Conservation (phyloP, 2,113 vertebrate species). For the Balaeniceps rex region DNA sequence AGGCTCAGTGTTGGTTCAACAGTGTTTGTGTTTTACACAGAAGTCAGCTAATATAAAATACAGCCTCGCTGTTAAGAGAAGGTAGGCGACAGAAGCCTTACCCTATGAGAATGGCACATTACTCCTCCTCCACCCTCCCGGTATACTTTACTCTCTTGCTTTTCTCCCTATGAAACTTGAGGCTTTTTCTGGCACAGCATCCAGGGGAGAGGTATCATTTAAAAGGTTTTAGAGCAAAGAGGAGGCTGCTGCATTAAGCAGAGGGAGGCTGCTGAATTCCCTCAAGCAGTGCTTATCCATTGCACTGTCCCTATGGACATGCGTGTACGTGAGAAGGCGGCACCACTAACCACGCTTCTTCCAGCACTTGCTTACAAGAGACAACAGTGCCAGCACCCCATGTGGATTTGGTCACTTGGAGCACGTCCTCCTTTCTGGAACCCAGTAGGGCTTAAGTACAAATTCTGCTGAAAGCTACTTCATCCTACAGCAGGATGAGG, state of each 20-base stretch:
- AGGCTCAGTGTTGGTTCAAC: background rate
- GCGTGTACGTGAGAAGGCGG: background rate
- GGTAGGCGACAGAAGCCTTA: background rate
- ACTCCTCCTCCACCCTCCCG: background rate
- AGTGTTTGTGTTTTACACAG: background rate
- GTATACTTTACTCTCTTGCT: background rate
- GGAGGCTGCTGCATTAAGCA: background rate
- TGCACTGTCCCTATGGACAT: background rate
- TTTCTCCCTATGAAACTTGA: background rate
- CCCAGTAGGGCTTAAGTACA: background rate
- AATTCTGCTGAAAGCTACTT: background rate
- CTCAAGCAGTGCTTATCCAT: background rate
- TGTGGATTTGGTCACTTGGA: accelerated
- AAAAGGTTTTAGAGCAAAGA: background rate
- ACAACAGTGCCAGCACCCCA: background rate
- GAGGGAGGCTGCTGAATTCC: background rate
- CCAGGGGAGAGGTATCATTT: background rate
- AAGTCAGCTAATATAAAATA: background rate
- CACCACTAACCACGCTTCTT: background rate
- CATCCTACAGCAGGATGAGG: background rate
- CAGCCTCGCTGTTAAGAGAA: background rate
- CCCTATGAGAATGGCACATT: background rate
- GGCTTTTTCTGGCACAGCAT: background rate
- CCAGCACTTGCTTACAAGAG: background rate
- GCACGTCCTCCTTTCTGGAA: background rate